These are phyloP conservation scores for Pelobates fuscus DNA, from an alignment of 2,113 vertebrate species.

Conservation along the genomic window DNA sequence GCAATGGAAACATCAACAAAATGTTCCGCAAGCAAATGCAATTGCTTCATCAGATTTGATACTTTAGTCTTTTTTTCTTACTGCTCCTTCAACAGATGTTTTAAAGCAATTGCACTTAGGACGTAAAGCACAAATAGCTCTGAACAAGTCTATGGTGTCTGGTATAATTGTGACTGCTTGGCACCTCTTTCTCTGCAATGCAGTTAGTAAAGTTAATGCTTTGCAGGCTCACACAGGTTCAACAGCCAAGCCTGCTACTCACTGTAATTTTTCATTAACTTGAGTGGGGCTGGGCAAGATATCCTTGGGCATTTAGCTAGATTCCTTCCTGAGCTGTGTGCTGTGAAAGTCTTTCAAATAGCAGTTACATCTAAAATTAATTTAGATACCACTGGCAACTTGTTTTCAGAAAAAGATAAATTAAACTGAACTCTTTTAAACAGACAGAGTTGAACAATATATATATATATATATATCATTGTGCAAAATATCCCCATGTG, in stretches of 20 bases:
- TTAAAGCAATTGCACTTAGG: constrained; percentile 44
- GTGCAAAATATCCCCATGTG: too few relatives aligned
- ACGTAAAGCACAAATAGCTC: constrained; percentile 40
- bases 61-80: constrained; percentile 35
- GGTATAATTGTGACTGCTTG: constrained; percentile 20
- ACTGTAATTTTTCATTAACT: background rate
- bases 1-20: constrained; percentile 45
- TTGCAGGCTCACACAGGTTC: background rate
- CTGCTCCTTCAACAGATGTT: constrained; percentile 49
- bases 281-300: background rate
- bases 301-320: background rate
- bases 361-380: background rate
- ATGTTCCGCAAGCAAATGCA: constrained; percentile 36
- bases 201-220: constrained; percentile 20
- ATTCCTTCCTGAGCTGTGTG: background rate
- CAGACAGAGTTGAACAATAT: too few relatives aligned
- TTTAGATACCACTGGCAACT: background rate
- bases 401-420: background rate
- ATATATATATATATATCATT: too few relatives aligned
- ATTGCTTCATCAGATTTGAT: constrained; percentile 36
- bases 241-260: background rate
- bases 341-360: background rate
- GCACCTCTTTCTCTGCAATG: constrained; percentile 41
- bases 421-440: too few relatives aligned
- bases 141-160: constrained; percentile 13